Evolutionary conservation across 2,888 invertebrate genomes (phyloP), one percentile per base, ranked within the genome.

Genomic region (Pseudococcus viburni): DNA sequence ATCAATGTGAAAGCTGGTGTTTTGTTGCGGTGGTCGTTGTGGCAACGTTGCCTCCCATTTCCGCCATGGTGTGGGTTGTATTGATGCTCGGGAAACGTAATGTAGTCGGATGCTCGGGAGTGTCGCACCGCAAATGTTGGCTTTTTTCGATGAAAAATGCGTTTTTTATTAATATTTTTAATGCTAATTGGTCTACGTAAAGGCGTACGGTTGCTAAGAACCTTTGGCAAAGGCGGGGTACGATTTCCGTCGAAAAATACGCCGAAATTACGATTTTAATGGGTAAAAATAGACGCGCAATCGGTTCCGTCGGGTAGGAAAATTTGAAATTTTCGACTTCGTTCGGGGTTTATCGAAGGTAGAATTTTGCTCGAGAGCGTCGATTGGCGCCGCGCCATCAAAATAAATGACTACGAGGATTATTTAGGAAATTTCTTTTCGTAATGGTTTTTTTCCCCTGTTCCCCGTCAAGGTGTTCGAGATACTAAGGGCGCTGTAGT

Each of bases 21-120:
- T 89, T 89, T 89, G 89, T 89, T 88, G 88, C 85, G 88, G 84
- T 85, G 88, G 89, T 88, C 86, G 85, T 89, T 88, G 80, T 88
- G 89, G 89, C 89, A 89, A 89, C 89, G 89, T 88, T 83, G 89
- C 89, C 90, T 90, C 90, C 91, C 90, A 90, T 88, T 88, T 88
- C 88, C 88, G 88, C 85, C 85, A 85, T 85, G 68, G 89, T 89
- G 90, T 90, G 90, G 90, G 90, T 89, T 89, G 88, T 59, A 33
- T 73, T 89, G 90, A 89, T 89, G 89, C 89, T 89, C 90, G 89
- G 89, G 89, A 89, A 87, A 85, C 89, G 88, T 89, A 84, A 77
- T 88, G 89, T 89, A 87, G 89, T 86, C 42, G 83, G 88, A 88
- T 89, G 89, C 89, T 89, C 89, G 88, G 89, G 89, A 87, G 80